Evolutionary conservation across 2,797 vertebrate genomes (phyloP).

Genomic region (Etheostoma nigrum): DNA sequence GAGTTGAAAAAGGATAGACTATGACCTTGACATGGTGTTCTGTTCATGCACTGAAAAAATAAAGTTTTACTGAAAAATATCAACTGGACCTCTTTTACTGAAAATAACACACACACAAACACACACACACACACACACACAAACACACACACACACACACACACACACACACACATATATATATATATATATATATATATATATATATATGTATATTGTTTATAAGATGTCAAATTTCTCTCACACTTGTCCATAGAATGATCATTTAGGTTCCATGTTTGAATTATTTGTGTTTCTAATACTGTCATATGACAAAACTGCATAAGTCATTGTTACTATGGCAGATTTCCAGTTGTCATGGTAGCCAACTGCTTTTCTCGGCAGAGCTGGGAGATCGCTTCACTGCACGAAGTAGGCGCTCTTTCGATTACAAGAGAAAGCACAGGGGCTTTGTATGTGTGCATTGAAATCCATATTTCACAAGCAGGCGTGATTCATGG

Average conservation of each 20-base stretch:
- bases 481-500: slow-evolving; percentile 5
- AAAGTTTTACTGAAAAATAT: slow-evolving; percentile 81
- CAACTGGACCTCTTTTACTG: slow-evolving; percentile 32
- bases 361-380: slow-evolving; percentile 60
- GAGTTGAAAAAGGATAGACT: slow-evolving; percentile 77
- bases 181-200: too few species aligned
- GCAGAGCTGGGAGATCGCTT: slow-evolving; percentile 9
- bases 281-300: slow-evolving; percentile 7
- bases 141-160: too few species aligned
- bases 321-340: slow-evolving; percentile 58
- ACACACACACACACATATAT: too few species aligned
- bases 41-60: slow-evolving; percentile 87
- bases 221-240: neutral
- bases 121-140: too few species aligned
- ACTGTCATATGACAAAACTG: slow-evolving; percentile 10
- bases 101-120: neutral
- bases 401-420: slow-evolving; percentile 24
- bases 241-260: neutral
- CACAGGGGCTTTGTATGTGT: slow-evolving; percentile 5
- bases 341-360: slow-evolving; percentile 78
- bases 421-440: slow-evolving; percentile 36
- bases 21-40: slow-evolving; percentile 84
- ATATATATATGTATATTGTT: too few species aligned
- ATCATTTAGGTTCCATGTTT: slow-evolving; percentile 13
- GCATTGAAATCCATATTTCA: slow-evolving; percentile 40